Evolutionary conservation across 2,113 vertebrate genomes (phyloP).

Genomic region (Calyptommatus sinebrachiatus): DNA sequence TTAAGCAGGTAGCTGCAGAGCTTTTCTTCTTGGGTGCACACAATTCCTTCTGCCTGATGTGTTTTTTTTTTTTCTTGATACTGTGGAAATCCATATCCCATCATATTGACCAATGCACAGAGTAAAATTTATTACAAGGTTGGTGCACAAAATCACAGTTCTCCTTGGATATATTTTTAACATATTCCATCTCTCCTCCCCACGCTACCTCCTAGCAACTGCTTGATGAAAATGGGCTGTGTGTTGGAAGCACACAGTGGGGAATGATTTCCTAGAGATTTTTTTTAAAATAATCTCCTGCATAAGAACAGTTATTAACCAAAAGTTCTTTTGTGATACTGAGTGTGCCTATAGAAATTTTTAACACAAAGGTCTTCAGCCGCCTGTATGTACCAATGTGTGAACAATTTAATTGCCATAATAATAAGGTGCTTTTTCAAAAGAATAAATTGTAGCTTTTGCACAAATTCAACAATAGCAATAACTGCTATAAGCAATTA

Average conservation of each 20-base stretch:
- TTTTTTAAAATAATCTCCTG: constrained; percentile 10
- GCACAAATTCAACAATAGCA: neutral
- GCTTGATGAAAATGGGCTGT: constrained; percentile 21
- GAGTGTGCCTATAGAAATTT: constrained; percentile 33
- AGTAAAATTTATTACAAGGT: neutral
- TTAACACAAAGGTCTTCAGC: constrained; percentile 23
- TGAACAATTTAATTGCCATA: constrained; percentile 53
- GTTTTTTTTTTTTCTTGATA: neutral
- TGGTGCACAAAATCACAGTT: neutral
- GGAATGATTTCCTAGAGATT: constrained; percentile 42
- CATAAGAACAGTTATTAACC: constrained; percentile 30
- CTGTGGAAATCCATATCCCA: neutral
- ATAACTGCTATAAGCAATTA: constrained; percentile 30
- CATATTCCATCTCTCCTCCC: constrained; percentile 2
- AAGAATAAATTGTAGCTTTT: constrained; percentile 35
- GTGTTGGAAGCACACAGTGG: constrained; percentile 19
- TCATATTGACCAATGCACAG: neutral
- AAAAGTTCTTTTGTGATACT: constrained; percentile 30
- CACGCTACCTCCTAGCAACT: constrained; percentile 19
- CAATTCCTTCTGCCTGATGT: neutral
- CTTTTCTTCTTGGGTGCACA: neutral
- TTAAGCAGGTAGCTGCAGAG: neutral
- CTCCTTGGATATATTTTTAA: constrained; percentile 18
- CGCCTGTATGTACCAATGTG: constrained; percentile 16
- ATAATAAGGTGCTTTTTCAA: constrained; percentile 38